Conservation (phyloP, 2,888 invertebrate species). For the Sphaerophoria taeniata region DNA sequence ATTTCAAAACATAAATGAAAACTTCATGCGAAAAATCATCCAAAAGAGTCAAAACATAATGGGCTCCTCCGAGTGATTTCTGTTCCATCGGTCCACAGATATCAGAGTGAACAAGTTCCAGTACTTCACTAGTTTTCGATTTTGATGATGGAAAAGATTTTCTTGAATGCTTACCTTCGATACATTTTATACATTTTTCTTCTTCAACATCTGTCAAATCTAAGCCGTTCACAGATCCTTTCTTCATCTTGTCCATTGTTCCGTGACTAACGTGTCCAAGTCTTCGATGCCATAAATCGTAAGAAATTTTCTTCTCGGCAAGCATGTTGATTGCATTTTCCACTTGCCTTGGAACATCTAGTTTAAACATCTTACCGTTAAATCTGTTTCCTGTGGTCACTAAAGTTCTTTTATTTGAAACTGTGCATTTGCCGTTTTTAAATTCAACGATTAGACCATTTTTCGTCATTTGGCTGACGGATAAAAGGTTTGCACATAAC, state of each 20-base stretch:
- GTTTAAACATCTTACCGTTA: background rate
- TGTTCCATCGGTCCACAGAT: background rate
- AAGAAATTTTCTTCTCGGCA: background rate
- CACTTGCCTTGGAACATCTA: background rate
- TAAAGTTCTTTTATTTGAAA: background rate
- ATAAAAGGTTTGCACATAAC: background rate
- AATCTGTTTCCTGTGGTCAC: background rate
- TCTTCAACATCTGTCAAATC: background rate
- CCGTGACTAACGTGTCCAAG: no score
- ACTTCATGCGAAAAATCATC: conserved; percentile 1
- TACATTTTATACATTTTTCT: background rate
- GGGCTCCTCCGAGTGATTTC: background rate
- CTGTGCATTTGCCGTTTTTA: background rate
- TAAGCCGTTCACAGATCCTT: background rate
- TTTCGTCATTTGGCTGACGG: background rate
- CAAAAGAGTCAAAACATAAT: background rate
- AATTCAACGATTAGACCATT: background rate
- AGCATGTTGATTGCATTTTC: background rate
- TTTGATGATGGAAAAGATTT: background rate
- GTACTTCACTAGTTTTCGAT: background rate
- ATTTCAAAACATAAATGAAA: no score
- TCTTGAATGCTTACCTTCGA: conserved; percentile 8
- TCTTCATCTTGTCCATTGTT: no score
- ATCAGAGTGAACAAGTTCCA: background rate
- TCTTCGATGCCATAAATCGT: no score